Evolutionary conservation across 2,888 invertebrate genomes (phyloP).

Genomic region (Orthosia gothica): DNA sequence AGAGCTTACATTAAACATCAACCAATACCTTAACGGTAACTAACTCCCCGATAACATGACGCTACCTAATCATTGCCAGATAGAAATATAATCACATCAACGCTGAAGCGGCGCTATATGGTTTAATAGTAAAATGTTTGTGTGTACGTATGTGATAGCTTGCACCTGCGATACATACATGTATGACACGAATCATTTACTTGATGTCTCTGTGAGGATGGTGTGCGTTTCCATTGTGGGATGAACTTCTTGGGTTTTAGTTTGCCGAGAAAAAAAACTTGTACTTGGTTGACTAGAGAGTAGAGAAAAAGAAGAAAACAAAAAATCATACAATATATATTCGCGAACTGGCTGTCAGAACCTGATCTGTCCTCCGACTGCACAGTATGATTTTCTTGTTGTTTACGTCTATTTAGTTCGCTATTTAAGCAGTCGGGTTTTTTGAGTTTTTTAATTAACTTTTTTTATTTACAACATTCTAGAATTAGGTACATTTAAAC

Average conservation of each 20-base stretch:
- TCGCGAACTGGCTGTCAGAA: too few relatives aligned
- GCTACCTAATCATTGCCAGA: slow-evolving; percentile 30
- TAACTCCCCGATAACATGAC: not conserved
- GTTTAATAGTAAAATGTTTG: slow-evolving; percentile 51
- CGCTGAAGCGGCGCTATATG: slow-evolving; percentile 1
- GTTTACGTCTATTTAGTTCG: too few relatives aligned
- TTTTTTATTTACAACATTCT: too few relatives aligned
- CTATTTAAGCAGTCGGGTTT: too few relatives aligned
- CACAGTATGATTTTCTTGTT: too few relatives aligned
- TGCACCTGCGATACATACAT: slow-evolving; percentile 66
- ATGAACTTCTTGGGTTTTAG: not conserved
- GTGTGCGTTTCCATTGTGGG: slow-evolving; percentile 70
- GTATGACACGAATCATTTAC: slow-evolving; percentile 71
- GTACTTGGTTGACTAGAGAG: too few relatives aligned
- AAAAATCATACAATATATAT: too few relatives aligned
- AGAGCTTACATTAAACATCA: not conserved
- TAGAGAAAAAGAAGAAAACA: too few relatives aligned
- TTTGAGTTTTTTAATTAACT: too few relatives aligned
- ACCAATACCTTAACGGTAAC: not conserved
- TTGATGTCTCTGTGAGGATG: slow-evolving; percentile 70
- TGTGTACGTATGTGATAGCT: slow-evolving; percentile 41
- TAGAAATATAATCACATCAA: slow-evolving; percentile 51
- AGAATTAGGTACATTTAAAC: too few relatives aligned
- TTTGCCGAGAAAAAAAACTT: not conserved
- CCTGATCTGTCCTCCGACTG: too few relatives aligned